These are phyloP conservation scores for Eupithecia pulchellata DNA, from an alignment of 2,888 invertebrate genomes.

Conservation along the genomic window DNA sequence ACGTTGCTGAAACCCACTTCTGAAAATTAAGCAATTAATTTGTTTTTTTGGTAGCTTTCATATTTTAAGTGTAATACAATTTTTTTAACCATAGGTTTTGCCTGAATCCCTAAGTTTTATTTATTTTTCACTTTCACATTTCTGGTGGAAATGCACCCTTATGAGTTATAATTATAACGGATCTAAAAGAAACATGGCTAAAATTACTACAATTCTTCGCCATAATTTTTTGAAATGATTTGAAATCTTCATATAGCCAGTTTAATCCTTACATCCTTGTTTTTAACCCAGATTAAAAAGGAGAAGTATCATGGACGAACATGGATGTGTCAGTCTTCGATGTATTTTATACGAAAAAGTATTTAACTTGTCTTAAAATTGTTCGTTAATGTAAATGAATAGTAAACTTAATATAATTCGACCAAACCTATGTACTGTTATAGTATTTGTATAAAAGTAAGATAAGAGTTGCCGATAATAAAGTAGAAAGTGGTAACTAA, in stretches of 20 bases:
- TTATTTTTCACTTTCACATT: background rate
- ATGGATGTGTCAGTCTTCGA: background rate
- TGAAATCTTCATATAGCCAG: background rate
- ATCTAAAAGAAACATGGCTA: background rate
- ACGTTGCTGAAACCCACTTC: background rate
- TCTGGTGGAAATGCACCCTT: background rate
- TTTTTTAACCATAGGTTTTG: background rate
- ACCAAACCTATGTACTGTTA: conserved; percentile 1
- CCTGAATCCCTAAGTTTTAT: background rate
- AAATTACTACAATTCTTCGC: background rate
- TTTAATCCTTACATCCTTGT: background rate
- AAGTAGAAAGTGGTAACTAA: background rate
- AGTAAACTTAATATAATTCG: background rate
- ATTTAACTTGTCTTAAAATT: background rate
- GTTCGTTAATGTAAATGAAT: background rate
- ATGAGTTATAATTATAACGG: too few species aligned
- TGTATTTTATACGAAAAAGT: background rate
- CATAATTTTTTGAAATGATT: background rate
- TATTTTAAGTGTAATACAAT: background rate
- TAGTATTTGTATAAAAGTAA: background rate
- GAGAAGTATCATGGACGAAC: background rate
- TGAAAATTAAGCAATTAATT: background rate
- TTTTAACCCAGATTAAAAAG: background rate
- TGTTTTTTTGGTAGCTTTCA: background rate
- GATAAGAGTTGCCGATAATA: background rate